Evolutionary conservation across 1,140 invertebrate species (phyloP).

Genomic region (Ladona fulva): DNA sequence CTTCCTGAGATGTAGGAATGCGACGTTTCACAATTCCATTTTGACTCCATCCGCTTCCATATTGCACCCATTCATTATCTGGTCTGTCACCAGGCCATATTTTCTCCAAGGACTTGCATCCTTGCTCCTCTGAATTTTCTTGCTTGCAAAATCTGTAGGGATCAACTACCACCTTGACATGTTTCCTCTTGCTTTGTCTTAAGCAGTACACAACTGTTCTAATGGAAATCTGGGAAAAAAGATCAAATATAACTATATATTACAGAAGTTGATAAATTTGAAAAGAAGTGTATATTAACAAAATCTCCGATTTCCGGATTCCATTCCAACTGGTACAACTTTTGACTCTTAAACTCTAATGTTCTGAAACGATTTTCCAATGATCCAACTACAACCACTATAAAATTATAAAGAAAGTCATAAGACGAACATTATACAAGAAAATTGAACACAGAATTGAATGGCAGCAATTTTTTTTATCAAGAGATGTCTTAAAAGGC

Average conservation of each 20-base stretch:
- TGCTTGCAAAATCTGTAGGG: conserved; percentile 32
- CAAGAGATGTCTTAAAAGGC: too few species aligned
- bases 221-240: conserved; percentile 46
- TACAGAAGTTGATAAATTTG: too few species aligned
- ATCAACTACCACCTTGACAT: conserved; percentile 50
- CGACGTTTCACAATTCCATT: background rate
- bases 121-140: conserved; percentile 16
- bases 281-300: too few species aligned
- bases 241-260: conserved; percentile 5
- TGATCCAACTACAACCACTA: too few species aligned
- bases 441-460: too few species aligned
- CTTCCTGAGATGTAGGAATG: conserved; percentile 46
- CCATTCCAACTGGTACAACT: too few species aligned
- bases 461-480: too few species aligned
- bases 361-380: too few species aligned
- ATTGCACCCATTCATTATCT: conserved; percentile 68
- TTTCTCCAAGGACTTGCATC: conserved; percentile 24
- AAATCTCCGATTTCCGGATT: too few species aligned
- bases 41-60: conserved; percentile 44
- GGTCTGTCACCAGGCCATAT: conserved; percentile 42
- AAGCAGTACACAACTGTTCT: conserved; percentile 54
- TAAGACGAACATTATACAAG: too few species aligned
- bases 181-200: conserved; percentile 64
- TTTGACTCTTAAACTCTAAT: too few species aligned
- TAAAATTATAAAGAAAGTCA: too few species aligned